Conservation (phyloP, 2,113 vertebrate genomes). For the Odontesthes bonariensis region DNA sequence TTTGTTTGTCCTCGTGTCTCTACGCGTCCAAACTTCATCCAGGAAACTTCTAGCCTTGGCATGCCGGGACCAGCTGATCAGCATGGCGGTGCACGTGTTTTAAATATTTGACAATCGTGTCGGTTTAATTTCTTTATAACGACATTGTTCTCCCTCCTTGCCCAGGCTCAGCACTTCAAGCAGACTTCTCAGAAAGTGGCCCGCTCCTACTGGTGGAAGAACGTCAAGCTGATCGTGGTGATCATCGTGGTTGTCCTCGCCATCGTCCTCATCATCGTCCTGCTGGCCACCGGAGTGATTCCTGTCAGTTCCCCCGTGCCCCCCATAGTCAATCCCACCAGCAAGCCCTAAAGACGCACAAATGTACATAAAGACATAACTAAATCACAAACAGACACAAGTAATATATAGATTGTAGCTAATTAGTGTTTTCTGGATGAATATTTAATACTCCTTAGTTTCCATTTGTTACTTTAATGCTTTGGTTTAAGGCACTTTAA, state of each 20-base stretch:
- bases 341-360: background rate
- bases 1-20: too few relatives aligned
- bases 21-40: too few relatives aligned
- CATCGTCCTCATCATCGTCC: constrained; percentile 88
- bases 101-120: too few relatives aligned
- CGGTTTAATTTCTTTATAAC: too few relatives aligned
- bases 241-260: constrained; percentile 87
- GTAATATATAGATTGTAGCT: constrained; percentile 27
- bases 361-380: constrained; percentile 35
- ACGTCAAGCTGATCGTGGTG: constrained; percentile 88
- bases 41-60: too few relatives aligned
- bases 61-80: too few relatives aligned
- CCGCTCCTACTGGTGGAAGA: constrained; percentile 95
- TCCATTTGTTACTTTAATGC: constrained; percentile 15
- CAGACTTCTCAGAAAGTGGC: constrained; percentile 93
- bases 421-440: constrained; percentile 35
- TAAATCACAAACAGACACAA: constrained; percentile 30
- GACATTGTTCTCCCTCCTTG: background rate
- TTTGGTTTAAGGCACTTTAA: constrained; percentile 36
- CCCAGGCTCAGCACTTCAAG: constrained; percentile 93
- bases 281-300: constrained; percentile 89
- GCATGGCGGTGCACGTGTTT: too few relatives aligned
- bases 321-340: constrained; percentile 5
- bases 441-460: constrained; percentile 10
- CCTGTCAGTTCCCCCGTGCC: constrained; percentile 56